phyloP scores from a whole-genome alignment of 2,888 invertebrate species.

The Pilophorus perplexus region DNA sequence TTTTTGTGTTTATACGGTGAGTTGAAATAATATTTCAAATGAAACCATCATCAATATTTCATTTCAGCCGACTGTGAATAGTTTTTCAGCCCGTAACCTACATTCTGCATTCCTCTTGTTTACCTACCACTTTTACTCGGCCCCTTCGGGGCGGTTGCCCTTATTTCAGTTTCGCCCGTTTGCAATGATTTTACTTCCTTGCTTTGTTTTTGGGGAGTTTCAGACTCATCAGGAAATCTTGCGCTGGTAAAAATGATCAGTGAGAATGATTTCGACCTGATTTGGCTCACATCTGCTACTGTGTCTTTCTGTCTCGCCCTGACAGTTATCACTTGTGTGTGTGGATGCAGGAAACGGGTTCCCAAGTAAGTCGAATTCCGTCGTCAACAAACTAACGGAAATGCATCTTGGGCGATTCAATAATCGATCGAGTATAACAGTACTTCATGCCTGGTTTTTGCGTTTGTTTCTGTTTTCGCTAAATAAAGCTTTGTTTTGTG shows the following conservation, averaged over 20 bases:
- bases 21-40: not conserved
- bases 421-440: too few relatives aligned
- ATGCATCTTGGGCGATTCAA: too few relatives aligned
- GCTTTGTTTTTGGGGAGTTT: not conserved
- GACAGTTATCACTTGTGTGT: slow-evolving; percentile 66
- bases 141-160: slow-evolving; percentile 20
- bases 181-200: not conserved
- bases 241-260: slow-evolving; percentile 40
- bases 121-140: slow-evolving; percentile 30
- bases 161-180: not conserved
- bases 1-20: slow-evolving; percentile 39
- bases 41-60: not conserved
- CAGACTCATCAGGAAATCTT: slow-evolving; percentile 33
- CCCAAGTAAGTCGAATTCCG: slow-evolving; percentile 61
- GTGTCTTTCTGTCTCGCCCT: slow-evolving; percentile 52
- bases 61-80: not conserved
- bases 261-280: slow-evolving; percentile 42
- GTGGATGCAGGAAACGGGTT: slow-evolving; percentile 70
- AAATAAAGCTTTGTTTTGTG: too few relatives aligned
- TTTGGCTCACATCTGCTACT: slow-evolving; percentile 43
- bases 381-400: not conserved
- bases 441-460: too few relatives aligned
- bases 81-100: slow-evolving; percentile 12
- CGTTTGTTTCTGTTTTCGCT: too few relatives aligned
- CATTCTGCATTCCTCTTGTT: slow-evolving; percentile 37